phyloP scores from a whole-genome alignment of 2,888 invertebrate genomes.

The Spodoptera picta region DNA sequence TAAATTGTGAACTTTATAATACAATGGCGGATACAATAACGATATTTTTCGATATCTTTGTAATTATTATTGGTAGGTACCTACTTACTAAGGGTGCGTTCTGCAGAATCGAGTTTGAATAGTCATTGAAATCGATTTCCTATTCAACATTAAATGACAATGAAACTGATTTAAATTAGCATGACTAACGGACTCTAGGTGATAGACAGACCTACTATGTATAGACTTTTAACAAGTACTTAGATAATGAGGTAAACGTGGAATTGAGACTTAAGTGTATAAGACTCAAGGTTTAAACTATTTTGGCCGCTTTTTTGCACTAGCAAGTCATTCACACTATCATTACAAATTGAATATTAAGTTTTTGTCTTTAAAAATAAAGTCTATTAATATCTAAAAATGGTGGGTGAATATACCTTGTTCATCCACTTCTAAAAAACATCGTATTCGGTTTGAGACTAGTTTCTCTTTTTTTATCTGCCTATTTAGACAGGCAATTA shows the following conservation, averaged over 20 bases:
- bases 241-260: too few relatives aligned
- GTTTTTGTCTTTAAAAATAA: constrained; percentile 14
- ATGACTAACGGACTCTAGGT: constrained; percentile 13
- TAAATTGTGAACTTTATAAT: too few relatives aligned
- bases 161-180: constrained; percentile 25
- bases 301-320: neutral
- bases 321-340: constrained; percentile 2
- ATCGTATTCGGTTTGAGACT: constrained; percentile 2
- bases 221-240: neutral
- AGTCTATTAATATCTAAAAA: constrained; percentile 7
- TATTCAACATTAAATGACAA: constrained; percentile 17
- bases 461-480: constrained; percentile 15
- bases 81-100: neutral
- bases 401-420: neutral
- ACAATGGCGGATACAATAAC: neutral
- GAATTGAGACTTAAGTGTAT: too few relatives aligned
- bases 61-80: neutral
- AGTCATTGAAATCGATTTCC: constrained; percentile 27
- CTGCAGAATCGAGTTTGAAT: constrained; percentile 7
- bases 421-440: constrained; percentile 19
- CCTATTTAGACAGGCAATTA: neutral
- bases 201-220: neutral
- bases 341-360: constrained; percentile 12
- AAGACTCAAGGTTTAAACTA: too few relatives aligned
- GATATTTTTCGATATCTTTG: neutral